These are phyloP conservation scores for Hymenochirus boettgeri DNA, from an alignment of 2,113 vertebrate genomes.

Conservation along the genomic window DNA sequence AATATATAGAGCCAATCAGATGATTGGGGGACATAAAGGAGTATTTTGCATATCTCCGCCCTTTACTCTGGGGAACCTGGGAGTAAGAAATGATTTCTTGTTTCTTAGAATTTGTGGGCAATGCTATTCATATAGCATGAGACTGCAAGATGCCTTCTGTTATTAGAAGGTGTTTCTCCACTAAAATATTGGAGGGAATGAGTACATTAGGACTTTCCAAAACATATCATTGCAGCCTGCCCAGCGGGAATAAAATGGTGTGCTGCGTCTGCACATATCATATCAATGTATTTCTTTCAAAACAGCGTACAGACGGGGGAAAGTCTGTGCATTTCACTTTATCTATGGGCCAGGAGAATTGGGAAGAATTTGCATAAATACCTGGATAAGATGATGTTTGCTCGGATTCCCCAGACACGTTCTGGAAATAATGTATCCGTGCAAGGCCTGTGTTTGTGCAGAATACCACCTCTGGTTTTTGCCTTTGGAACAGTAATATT, in stretches of 20 bases:
- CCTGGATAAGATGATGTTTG: not conserved
- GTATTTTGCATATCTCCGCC: no score
- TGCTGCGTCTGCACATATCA: not conserved
- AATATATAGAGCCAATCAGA: no score
- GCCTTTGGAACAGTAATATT: not conserved
- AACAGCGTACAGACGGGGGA: not conserved
- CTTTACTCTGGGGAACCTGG: no score
- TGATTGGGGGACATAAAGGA: no score
- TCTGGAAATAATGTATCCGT: not conserved
- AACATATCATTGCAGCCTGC: not conserved
- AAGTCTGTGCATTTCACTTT: not conserved
- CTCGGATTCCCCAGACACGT: not conserved
- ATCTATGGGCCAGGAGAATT: not conserved
- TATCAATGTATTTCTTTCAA: not conserved
- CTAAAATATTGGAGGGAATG: no score
- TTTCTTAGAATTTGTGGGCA: no score
- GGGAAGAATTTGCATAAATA: not conserved
- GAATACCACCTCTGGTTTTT: not conserved
- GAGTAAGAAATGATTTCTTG: no score
- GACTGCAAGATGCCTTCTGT: no score
- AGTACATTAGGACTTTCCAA: no score
- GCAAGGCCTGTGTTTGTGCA: not conserved
- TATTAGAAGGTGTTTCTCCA: no score
- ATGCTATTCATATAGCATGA: no score
- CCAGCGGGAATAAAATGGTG: no score